Conservation (phyloP, 2,113 vertebrate species). For the Chionodraco myersi region DNA sequence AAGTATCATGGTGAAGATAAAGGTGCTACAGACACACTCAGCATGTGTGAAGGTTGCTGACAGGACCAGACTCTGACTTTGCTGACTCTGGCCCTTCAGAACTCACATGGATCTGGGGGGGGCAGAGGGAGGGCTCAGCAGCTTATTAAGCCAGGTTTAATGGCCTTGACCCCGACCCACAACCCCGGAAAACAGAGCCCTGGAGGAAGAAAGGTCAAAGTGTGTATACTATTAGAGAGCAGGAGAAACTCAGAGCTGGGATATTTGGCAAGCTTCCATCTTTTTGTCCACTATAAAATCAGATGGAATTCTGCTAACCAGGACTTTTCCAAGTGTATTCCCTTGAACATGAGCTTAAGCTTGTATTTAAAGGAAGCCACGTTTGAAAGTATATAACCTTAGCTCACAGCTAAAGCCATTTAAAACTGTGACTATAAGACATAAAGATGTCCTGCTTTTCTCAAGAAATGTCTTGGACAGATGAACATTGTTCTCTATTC, state of each 20-base stretch:
- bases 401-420: slow-evolving; percentile 47
- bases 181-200: slow-evolving; percentile 41
- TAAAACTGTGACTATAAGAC: slow-evolving; percentile 29
- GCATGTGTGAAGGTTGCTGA: slow-evolving; percentile 62
- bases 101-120: slow-evolving; percentile 37
- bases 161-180: slow-evolving; percentile 66
- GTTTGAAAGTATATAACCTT: slow-evolving; percentile 55
- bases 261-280: slow-evolving; percentile 46
- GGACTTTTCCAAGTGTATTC: slow-evolving; percentile 44
- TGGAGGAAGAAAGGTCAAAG: slow-evolving; percentile 64
- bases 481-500: too few species aligned
- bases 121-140: slow-evolving; percentile 29
- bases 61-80: slow-evolving; percentile 52
- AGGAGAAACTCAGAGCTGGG: slow-evolving; percentile 13
- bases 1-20: slow-evolving; percentile 39
- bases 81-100: slow-evolving; percentile 66
- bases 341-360: slow-evolving; percentile 58
- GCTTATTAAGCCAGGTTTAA: slow-evolving; percentile 74
- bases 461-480: too few species aligned
- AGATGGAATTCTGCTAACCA: slow-evolving; percentile 33
- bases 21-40: slow-evolving; percentile 10
- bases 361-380: slow-evolving; percentile 44
- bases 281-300: slow-evolving; percentile 41
- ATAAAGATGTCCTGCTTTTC: not conserved
- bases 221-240: slow-evolving; percentile 52